Base-by-base conservation (phyloP, 2,888 invertebrate species). In the Nudaria mundana region DNA sequence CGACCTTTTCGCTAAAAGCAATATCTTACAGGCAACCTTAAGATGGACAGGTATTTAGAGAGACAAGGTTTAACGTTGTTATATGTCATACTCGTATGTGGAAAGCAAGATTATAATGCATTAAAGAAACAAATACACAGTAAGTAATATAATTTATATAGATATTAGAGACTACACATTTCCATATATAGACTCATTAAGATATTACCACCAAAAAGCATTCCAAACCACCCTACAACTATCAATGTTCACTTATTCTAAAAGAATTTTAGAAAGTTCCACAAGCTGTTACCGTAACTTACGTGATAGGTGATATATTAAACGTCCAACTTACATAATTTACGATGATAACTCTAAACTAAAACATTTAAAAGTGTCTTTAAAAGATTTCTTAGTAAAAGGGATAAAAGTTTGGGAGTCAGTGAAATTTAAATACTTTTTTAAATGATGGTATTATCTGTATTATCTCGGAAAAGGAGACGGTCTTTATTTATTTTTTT, bases 291-390 rank as follows among this genome's bases (percentile, higher is more conserved):
- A 22, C 8, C 10, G 16, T 30, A 18, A 43, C 32, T 30, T 24
- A 43, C 32, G 4, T 30, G 40, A 42, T 38, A 37, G 39, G n/a
- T n/a, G n/a, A 37, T 33, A 33, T 20, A 7, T 20, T 30, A 35
- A 14, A 40, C 39, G 40, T 44, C 39, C 38, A 31, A 13, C 3
- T 14, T 3, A 20, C 31, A 25, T 37, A 30, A 35, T 12, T 33
- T 18, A 22, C 28, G 43, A 55, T 55, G 52, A 42, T 41, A 48
- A 29, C 38, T 29, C 30, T 48, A 36, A 36, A 40, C 44, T 38
- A 25, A 18, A 16, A 35, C 26, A 24, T 29, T 37, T 38, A 3
- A 25, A 22, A 38, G 42, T 16, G n/a, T 18, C 16, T 12, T 5
- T 25, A n/a, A 34, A 25, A 7, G 5, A 8, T 8, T 10, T 6